phyloP scores from a whole-genome alignment of 1,140 invertebrate species.

The Drosophila nebulosa region DNA sequence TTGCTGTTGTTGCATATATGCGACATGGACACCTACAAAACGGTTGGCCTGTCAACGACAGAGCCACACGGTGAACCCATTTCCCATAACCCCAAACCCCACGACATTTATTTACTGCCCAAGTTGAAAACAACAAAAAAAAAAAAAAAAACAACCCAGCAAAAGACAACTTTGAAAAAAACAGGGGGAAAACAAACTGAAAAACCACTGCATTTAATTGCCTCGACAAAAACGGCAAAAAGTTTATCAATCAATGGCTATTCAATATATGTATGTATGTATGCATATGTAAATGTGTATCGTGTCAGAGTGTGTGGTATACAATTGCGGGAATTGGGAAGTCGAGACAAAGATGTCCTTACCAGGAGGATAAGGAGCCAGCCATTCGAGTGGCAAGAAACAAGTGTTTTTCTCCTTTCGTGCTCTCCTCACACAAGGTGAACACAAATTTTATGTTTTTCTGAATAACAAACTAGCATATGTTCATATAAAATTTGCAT shows the following conservation, averaged over 20 bases:
- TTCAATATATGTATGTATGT: neutral
- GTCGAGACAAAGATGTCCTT: neutral
- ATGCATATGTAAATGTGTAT: neutral
- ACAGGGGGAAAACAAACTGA: neutral
- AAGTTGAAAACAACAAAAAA: neutral
- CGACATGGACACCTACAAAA: slow-evolving; percentile 48
- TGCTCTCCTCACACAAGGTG: too few relatives aligned
- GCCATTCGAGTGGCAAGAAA: too few relatives aligned
- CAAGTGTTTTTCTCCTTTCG: too few relatives aligned
- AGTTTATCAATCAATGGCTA: neutral
- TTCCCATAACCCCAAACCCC: neutral
- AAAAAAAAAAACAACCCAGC: too few relatives aligned
- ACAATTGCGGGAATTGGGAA: too few relatives aligned
- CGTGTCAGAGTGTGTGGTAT: neutral
- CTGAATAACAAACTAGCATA: too few relatives aligned
- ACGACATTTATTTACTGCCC: slow-evolving; percentile 25
- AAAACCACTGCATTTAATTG: slow-evolving; percentile 3
- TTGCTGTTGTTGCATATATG: slow-evolving; percentile 14
- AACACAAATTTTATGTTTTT: too few relatives aligned
- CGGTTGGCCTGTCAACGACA: slow-evolving; percentile 47
- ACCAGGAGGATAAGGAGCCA: too few relatives aligned
- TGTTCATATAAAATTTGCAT: too few relatives aligned
- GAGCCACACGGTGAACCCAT: slow-evolving; percentile 11
- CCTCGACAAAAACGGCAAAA: neutral
- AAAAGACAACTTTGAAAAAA: neutral